Conservation (phyloP, 2,888 invertebrate genomes). For the Conistra vaccinii region DNA sequence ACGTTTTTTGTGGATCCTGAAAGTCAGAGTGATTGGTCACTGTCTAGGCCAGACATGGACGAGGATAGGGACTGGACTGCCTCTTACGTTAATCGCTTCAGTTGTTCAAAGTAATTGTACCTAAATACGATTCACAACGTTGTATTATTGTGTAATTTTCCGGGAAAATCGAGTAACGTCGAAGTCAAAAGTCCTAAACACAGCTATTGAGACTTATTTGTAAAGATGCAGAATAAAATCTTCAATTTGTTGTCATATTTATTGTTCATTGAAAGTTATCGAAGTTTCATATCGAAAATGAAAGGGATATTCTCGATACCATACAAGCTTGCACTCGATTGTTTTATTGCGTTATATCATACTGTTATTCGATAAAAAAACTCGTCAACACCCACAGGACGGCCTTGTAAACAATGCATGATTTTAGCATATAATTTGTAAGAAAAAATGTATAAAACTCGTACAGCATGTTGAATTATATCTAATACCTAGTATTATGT, state of each 20-base stretch:
- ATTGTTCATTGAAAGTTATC: constrained; percentile 25
- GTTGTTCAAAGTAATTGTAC: constrained; percentile 8
- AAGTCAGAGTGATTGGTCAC: constrained; percentile 56
- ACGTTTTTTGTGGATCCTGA: constrained; percentile 55
- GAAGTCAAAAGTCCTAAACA: neutral
- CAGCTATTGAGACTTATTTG: neutral
- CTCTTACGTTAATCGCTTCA: constrained; percentile 15
- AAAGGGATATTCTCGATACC: constrained; percentile 54
- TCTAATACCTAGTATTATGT: constrained; percentile 13
- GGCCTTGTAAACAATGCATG: constrained; percentile 76
- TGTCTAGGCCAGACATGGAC: constrained; percentile 31
- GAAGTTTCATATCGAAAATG: constrained; percentile 42
- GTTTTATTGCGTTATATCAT: constrained; percentile 51
- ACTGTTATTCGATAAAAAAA: constrained; percentile 60
- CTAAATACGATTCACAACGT: constrained; percentile 18
- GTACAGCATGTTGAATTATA: constrained; percentile 22
- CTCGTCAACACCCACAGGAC: constrained; percentile 67
- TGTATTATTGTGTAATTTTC: constrained; percentile 22
- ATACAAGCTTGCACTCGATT: constrained; percentile 48
- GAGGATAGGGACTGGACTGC: constrained; percentile 15
- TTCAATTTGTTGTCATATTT: constrained; percentile 2
- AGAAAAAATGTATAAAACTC: constrained; percentile 48
- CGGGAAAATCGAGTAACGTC: neutral
- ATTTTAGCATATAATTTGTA: constrained; percentile 60
- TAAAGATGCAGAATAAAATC: neutral